Evolutionary conservation across 2,888 invertebrate species (phyloP).

Genomic region (Drosophila picticornis): DNA sequence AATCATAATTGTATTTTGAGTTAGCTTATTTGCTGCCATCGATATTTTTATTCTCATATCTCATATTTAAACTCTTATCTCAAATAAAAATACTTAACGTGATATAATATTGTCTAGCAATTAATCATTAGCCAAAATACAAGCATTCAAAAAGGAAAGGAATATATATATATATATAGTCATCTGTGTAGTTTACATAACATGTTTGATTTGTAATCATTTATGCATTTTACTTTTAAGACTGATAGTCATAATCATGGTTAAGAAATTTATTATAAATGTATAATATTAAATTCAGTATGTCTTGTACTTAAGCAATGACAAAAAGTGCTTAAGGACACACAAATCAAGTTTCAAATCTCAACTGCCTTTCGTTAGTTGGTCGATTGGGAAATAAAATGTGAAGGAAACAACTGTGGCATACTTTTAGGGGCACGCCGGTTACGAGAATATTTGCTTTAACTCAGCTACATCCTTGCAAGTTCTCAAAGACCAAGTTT

Average conservation of each 20-base stretch:
- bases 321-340: background rate
- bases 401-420: background rate
- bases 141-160: background rate
- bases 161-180: background rate
- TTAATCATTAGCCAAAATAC: background rate
- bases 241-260: background rate
- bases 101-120: background rate
- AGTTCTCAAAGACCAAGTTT: background rate
- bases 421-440: background rate
- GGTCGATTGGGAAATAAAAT: background rate
- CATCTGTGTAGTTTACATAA: background rate
- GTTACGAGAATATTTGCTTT: background rate
- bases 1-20: background rate
- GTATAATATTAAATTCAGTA: background rate
- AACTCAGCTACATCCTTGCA: background rate
- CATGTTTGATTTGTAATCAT: background rate
- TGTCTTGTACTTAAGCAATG: background rate
- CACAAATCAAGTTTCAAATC: background rate
- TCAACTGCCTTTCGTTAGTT: background rate
- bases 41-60: background rate
- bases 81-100: background rate
- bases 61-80: background rate
- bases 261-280: rapidly evolving
- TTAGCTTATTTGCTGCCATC: background rate
- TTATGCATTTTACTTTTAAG: background rate